Percentiles rank a stretch among this genome's conserved stretches.
These are phyloP conservation scores for Nomada fabriciana DNA, from an alignment of 2,888 invertebrate species.

Conservation along the genomic window DNA sequence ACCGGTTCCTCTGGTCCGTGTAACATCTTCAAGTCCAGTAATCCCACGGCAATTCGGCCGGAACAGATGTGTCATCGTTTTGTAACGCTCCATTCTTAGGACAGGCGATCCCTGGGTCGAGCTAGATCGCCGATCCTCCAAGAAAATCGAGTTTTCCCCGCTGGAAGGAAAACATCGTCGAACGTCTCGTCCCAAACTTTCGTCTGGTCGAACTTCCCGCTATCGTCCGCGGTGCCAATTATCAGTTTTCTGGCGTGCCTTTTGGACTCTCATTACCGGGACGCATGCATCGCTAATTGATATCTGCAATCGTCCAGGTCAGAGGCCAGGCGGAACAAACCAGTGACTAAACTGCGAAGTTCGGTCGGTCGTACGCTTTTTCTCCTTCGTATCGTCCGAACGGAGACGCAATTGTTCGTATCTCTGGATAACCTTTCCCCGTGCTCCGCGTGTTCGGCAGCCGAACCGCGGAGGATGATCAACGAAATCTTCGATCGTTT, in stretches of 20 bases:
- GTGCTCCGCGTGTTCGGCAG: too few species aligned
- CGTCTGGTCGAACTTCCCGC: slow-evolving; percentile 35
- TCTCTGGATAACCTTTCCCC: not conserved
- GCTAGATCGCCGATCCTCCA: slow-evolving; percentile 4
- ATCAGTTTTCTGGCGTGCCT: slow-evolving; percentile 70
- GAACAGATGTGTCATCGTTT: slow-evolving; percentile 71
- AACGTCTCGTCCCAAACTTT: slow-evolving; percentile 1
- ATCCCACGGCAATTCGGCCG: slow-evolving; percentile 72
- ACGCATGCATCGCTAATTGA: slow-evolving; percentile 69
- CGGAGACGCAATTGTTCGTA: slow-evolving; percentile 19
- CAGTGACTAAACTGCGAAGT: slow-evolving; percentile 38
- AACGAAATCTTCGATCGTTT: not conserved
- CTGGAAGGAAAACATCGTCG: not conserved
- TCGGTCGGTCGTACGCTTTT: not conserved
- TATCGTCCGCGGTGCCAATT: slow-evolving; percentile 68
- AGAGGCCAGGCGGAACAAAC: slow-evolving; percentile 41
- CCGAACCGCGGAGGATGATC: not conserved
- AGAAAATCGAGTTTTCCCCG: not conserved
- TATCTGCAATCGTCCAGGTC: slow-evolving; percentile 71
- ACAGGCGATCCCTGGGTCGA: slow-evolving; percentile 14
- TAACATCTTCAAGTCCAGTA: slow-evolving; percentile 68
- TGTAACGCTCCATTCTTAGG: slow-evolving; percentile 48
- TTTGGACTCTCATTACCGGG: slow-evolving; percentile 71
- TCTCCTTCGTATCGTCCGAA: slow-evolving; percentile 1
- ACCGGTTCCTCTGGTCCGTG: slow-evolving; percentile 70